phyloP scores from a whole-genome alignment of 30 jellyfish, hydroid and myxozoan species.

The Morbakka virulenta region DNA sequence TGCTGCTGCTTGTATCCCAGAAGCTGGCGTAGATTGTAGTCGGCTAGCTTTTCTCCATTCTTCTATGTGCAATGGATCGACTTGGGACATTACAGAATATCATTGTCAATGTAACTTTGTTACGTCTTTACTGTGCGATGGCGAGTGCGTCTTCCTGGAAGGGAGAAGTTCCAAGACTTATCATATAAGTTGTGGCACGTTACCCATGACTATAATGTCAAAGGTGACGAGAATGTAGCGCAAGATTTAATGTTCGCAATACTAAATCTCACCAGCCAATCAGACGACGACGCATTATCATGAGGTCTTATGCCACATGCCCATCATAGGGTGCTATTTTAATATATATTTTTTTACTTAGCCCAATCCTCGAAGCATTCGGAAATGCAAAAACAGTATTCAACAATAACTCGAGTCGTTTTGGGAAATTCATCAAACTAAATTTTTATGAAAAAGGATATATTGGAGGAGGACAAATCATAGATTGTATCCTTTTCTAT shows the following conservation, averaged over 20 bases:
- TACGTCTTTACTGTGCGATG: no score
- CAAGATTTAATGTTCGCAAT: conserved; percentile 72
- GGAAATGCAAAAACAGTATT: conserved; percentile 97
- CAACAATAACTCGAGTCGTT: conserved; percentile 95
- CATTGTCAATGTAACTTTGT: no score
- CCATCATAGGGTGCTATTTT: not conserved
- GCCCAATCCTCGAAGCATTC: conserved; percentile 97
- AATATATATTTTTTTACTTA: no score
- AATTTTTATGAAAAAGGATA: conserved; percentile 77
- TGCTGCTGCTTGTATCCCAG: no score
- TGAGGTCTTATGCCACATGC: not conserved
- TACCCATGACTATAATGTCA: conserved; percentile 29
- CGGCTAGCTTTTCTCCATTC: no score
- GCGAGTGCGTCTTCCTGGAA: no score
- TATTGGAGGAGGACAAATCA: conserved; percentile 90
- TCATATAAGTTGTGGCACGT: no score
- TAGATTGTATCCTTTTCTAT: conserved; percentile 97
- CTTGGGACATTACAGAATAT: no score
- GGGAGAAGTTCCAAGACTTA: no score
- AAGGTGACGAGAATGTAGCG: conserved; percentile 78
- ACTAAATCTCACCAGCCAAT: not conserved
- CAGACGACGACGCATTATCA: not conserved
- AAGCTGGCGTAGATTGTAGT: no score
- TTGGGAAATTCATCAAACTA: conserved; percentile 93
- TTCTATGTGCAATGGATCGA: no score